Conservation (phyloP, 2,113 vertebrate species). For the Cyanoderma ruficeps region DNA sequence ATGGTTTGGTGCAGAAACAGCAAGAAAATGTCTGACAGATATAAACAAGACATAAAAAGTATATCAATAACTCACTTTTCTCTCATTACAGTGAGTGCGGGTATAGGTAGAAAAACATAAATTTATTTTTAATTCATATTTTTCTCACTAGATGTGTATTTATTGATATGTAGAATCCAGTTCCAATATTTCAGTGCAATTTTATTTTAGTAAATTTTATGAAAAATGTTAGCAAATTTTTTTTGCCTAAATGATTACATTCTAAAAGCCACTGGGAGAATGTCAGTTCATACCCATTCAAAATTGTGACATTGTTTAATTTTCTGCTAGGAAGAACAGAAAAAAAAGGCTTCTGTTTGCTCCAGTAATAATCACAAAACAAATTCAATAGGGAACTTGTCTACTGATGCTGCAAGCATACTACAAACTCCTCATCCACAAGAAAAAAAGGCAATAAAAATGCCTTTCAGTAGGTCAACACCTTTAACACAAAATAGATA, state of each 20-base stretch:
- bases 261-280: constrained; percentile 31
- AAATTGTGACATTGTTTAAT: constrained; percentile 55
- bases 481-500: neutral
- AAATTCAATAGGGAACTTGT: constrained; percentile 17
- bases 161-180: neutral
- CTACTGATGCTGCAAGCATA: neutral
- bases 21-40: neutral
- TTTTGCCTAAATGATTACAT: neutral
- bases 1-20: neutral
- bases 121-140: neutral
- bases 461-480: neutral
- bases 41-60: neutral
- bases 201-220: neutral
- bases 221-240: neutral
- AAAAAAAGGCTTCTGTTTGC: constrained; percentile 8
- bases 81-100: neutral
- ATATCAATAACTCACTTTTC: neutral
- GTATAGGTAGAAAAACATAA: neutral
- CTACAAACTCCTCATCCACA: neutral
- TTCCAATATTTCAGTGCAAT: neutral
- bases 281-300: neutral
- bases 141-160: neutral
- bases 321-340: constrained; percentile 60
- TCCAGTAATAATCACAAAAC: constrained; percentile 41
- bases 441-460: constrained; percentile 1